These are phyloP conservation scores for Rhyacichthys aspro DNA, from an alignment of 2,797 vertebrate genomes.

Conservation along the genomic window DNA sequence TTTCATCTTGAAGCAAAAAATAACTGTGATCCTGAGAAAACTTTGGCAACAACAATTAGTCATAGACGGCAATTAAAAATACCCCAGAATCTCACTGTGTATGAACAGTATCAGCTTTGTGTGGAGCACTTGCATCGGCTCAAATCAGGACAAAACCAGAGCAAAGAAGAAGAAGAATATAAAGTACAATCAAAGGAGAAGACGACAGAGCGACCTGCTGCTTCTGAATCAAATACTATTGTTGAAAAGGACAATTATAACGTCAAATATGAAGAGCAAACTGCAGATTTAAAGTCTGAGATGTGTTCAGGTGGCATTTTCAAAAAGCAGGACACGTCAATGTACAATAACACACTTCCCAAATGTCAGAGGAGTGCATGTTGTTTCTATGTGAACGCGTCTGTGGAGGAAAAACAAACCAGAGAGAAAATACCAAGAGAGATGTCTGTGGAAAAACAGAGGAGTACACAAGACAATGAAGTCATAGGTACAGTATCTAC, in stretches of 20 bases:
- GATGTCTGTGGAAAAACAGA: neutral
- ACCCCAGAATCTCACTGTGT: slow-evolving; percentile 40
- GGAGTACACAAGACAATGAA: slow-evolving; percentile 1
- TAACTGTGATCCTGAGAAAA: neutral
- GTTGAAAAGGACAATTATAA: too few relatives aligned
- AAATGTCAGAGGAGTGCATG: neutral
- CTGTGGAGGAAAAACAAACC: slow-evolving; percentile 11
- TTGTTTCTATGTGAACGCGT: neutral
- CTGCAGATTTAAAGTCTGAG: too few relatives aligned
- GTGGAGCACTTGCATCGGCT: slow-evolving; percentile 46
- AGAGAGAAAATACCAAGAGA: neutral
- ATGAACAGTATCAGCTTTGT: slow-evolving; percentile 72
- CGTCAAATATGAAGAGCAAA: too few relatives aligned
- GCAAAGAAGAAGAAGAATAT: neutral
- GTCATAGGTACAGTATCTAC: neutral
- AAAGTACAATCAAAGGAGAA: neutral
- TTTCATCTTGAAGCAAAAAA: neutral
- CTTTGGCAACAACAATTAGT: too few relatives aligned
- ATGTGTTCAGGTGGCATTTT: neutral
- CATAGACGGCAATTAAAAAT: slow-evolving; percentile 18
- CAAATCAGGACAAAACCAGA: slow-evolving; percentile 8
- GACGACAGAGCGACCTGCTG: neutral
- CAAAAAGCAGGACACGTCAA: neutral
- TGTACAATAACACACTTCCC: neutral
- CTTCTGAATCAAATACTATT: neutral